Base-by-base conservation (phyloP, 2,113 vertebrate genomes). In the Clarias macrocephalus region DNA sequence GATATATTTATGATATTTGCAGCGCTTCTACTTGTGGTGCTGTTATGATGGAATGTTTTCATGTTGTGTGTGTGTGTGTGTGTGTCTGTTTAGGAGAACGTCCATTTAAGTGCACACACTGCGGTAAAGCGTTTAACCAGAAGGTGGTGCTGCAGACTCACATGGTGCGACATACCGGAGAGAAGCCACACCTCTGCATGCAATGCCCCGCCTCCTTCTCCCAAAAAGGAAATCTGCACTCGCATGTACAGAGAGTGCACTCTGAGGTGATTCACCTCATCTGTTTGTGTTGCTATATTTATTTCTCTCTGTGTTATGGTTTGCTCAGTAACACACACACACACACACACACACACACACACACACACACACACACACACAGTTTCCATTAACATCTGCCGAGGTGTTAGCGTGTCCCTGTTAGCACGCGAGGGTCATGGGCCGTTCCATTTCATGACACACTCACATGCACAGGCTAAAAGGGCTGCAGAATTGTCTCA, bases 61-160 rank as follows among this genome's bases (percentile, higher is more conserved):
- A 21, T 72, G 0, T 19, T 63, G 63, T 87, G 30, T 85, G n/a
- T n/a, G n/a, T n/a, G 42, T 54, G 33, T 66, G 56, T 80, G 18
- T 66, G 48, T 66, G 54, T 37, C 13, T 65, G 25, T 84, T 21
- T 80, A 99, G 98, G 98, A 88, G 98, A 99, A 90, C 95, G 98
- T 82, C 98, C 98, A 0, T 99, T 96, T 80, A 97, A 97, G 83
- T 99, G 98, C 90, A 90, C 92, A 1, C 96, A 98, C 68, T 99
- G 98, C 70, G 95, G 97, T 56, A 99, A 99, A 92, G 97, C 98
- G 70, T 99, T 99, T 93, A 99, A 99, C 96, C 98, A 99, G 96
- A 99, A 99, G 95, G 98, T 98, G 93, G 98, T 98, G 54, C 94
- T 99, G 93, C 98, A 99, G 94, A 99, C 98, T 28, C 98, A 99